These are phyloP conservation scores for Keiferia lycopersicella DNA, from an alignment of 2,888 invertebrate genomes.

Conservation along the genomic window DNA sequence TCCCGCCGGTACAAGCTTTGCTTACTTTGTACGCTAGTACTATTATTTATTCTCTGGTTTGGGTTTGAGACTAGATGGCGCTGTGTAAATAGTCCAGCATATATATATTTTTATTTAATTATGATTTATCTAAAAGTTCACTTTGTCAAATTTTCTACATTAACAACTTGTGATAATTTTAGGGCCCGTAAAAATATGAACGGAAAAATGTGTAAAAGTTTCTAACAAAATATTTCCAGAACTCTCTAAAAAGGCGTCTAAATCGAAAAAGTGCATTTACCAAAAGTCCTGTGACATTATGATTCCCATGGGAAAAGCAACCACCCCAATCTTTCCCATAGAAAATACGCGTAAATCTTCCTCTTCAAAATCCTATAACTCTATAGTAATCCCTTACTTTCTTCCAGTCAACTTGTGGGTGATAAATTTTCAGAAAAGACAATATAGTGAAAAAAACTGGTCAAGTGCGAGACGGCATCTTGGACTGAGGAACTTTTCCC, in stretches of 20 bases:
- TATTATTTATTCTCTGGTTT: too few species aligned
- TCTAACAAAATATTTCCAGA: not conserved
- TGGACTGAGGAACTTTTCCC: not conserved
- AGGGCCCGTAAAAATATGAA: too few species aligned
- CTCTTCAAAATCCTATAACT: conserved; percentile 15
- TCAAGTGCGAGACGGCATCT: not conserved
- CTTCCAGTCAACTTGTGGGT: conserved; percentile 29
- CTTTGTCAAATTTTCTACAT: too few species aligned
- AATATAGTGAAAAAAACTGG: conserved; percentile 26
- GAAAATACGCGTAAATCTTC: conserved; percentile 14
- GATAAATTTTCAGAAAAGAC: conserved; percentile 27
- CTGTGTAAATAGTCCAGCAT: too few species aligned
- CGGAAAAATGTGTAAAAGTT: too few species aligned
- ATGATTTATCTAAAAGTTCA: too few species aligned
- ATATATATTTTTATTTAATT: too few species aligned
- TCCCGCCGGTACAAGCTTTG: too few species aligned
- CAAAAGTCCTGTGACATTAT: conserved; percentile 3
- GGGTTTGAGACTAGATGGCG: too few species aligned
- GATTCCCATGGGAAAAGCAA: conserved; percentile 13
- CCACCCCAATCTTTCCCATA: conserved; percentile 3
- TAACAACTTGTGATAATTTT: too few species aligned
- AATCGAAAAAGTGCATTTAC: conserved; percentile 1
- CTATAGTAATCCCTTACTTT: conserved; percentile 27
- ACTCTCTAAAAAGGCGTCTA: not conserved
- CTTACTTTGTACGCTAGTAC: too few species aligned